Percentiles rank a stretch among this genome's conserved stretches.
Evolutionary conservation across 2,113 vertebrate species (phyloP).

Genomic region (Apteryx mantelli): DNA sequence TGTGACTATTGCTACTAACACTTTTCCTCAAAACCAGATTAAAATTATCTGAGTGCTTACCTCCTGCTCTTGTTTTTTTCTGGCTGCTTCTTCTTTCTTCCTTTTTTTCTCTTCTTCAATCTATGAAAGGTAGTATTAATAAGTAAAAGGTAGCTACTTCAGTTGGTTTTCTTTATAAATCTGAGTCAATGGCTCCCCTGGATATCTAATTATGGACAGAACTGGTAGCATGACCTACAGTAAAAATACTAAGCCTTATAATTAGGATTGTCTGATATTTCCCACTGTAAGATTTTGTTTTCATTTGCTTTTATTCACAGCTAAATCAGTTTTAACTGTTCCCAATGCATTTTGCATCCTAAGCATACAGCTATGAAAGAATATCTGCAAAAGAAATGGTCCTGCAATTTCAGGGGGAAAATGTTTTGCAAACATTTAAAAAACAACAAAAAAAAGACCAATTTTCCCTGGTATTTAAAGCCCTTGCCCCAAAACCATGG

Average conservation of each 20-base stretch:
- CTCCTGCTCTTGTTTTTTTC: constrained; percentile 91
- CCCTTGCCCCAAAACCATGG: background rate
- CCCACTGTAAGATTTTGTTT: background rate
- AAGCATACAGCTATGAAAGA: background rate
- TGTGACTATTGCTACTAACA: background rate
- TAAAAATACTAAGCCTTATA: background rate
- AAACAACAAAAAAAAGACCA: background rate
- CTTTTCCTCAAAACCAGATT: background rate
- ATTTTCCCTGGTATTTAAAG: constrained; percentile 35
- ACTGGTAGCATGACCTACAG: constrained; percentile 1
- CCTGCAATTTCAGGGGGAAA: background rate
- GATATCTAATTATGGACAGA: constrained; percentile 10
- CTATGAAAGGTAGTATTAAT: constrained; percentile 70
- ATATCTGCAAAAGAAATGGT: background rate
- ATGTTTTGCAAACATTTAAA: background rate
- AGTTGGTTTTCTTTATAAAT: background rate
- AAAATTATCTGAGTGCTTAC: constrained; percentile 68
- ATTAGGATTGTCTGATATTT: constrained; percentile 27
- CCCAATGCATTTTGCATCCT: constrained; percentile 5
- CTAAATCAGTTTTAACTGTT: constrained; percentile 6
- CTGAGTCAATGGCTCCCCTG: background rate
- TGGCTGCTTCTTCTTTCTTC: constrained; percentile 91
- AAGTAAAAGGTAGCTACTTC: constrained; percentile 10
- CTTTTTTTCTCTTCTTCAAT: constrained; percentile 90
- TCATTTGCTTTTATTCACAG: constrained; percentile 13